Evolutionary conservation across 2,797 vertebrate genomes (phyloP).

Genomic region (Spondyliosoma cantharus): DNA sequence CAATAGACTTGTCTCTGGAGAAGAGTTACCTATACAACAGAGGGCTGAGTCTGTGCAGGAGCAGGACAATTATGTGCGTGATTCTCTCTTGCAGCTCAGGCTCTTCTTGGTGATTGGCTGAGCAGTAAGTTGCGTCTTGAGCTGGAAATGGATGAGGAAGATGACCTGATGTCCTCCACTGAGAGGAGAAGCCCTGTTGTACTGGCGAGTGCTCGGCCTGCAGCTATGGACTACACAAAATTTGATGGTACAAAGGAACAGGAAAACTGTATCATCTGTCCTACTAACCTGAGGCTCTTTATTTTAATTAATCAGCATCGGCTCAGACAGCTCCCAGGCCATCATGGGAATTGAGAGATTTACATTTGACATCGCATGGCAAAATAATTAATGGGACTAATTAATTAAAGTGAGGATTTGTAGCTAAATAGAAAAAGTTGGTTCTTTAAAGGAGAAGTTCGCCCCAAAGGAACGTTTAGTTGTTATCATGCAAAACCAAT

Average conservation of each 20-base stretch:
- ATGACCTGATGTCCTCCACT: slow-evolving; percentile 45
- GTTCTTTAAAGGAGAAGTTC: too few species aligned
- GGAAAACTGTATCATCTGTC: background rate
- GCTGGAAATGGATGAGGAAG: slow-evolving; percentile 79
- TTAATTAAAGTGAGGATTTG: background rate
- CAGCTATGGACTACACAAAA: slow-evolving; percentile 73
- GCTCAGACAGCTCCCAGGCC: background rate
- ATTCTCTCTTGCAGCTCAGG: slow-evolving; percentile 84
- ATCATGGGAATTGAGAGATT: background rate
- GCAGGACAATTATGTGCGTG: slow-evolving; percentile 18
- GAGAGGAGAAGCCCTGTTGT: slow-evolving; percentile 56
- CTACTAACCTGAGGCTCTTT: background rate
- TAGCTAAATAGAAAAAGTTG: background rate
- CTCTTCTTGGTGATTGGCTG: slow-evolving; percentile 90
- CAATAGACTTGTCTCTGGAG: slow-evolving; percentile 4
- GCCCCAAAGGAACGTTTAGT: too few species aligned
- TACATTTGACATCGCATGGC: background rate
- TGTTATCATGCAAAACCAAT: too few species aligned
- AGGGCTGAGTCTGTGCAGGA: slow-evolving; percentile 7
- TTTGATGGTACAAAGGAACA: slow-evolving; percentile 88
- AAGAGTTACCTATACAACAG: slow-evolving; percentile 28
- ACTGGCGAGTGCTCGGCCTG: slow-evolving; percentile 38
- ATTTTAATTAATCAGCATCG: background rate
- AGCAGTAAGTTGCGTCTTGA: slow-evolving; percentile 86
- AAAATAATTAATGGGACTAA: background rate